These are phyloP conservation scores for Lasioglossum morio DNA, from an alignment of 2,888 invertebrate species.

Conservation along the genomic window DNA sequence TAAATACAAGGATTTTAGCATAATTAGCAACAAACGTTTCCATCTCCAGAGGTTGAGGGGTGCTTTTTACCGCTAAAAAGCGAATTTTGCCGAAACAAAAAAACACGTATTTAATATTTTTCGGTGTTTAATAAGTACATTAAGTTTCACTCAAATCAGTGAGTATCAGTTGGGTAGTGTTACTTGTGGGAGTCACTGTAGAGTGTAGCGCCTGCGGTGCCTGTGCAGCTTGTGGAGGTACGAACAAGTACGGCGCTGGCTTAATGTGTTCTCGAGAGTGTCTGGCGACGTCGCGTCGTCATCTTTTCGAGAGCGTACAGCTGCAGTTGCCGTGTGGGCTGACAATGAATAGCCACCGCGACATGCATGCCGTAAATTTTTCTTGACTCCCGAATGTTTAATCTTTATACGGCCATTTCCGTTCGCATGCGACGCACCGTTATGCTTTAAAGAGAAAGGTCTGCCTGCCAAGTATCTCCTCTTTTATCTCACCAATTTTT, in stretches of 20 bases:
- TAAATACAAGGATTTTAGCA: too few relatives aligned
- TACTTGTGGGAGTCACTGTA: too few relatives aligned
- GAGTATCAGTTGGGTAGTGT: too few relatives aligned
- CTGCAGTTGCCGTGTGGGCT: constrained; percentile 47
- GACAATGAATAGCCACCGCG: constrained; percentile 20
- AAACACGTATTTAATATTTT: too few relatives aligned
- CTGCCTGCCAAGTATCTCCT: background rate
- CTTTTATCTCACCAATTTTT: background rate
- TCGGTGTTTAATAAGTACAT: too few relatives aligned
- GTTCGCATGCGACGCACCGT: constrained; percentile 4
- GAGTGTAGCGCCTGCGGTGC: background rate
- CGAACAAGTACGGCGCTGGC: constrained; percentile 27
- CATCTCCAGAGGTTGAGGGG: too few relatives aligned
- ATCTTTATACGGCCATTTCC: constrained; percentile 12
- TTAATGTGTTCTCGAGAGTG: constrained; percentile 60
- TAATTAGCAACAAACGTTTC: too few relatives aligned
- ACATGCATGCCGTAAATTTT: constrained; percentile 49
- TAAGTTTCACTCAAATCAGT: too few relatives aligned
- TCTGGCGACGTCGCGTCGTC: constrained; percentile 57
- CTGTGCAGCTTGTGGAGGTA: constrained; percentile 30
- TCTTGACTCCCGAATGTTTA: background rate
- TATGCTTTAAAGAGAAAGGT: constrained; percentile 2
- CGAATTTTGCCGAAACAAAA: too few relatives aligned
- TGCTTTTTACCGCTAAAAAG: too few relatives aligned
- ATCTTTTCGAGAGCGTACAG: constrained; percentile 56